These are phyloP conservation scores for Dromius quadrimaculatus DNA, from an alignment of 2,888 invertebrate genomes.

Conservation along the genomic window DNA sequence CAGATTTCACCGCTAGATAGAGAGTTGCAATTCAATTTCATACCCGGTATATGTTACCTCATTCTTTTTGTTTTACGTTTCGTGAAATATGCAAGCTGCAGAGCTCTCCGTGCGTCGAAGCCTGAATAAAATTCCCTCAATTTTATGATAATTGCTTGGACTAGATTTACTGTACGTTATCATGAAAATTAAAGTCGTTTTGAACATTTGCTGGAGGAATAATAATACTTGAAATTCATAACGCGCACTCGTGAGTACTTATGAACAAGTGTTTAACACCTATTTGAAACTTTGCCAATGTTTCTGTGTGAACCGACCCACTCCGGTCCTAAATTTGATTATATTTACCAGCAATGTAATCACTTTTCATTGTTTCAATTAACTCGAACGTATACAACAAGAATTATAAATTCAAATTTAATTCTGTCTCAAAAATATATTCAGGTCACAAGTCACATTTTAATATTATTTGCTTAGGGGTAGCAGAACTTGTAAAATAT, in stretches of 20 bases:
- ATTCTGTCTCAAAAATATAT: too few species aligned
- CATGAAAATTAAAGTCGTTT: constrained; percentile 42
- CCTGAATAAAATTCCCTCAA: constrained; percentile 12
- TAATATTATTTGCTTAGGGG: too few species aligned
- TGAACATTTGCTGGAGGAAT: constrained; percentile 43
- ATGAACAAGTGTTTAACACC: constrained; percentile 49
- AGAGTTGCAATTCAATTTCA: too few species aligned
- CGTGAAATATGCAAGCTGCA: constrained; percentile 4
- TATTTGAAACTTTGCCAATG: constrained; percentile 50
- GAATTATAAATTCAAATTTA: too few species aligned
- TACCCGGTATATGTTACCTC: too few species aligned
- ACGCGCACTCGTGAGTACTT: constrained; percentile 39
- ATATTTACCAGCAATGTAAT: constrained; percentile 30
- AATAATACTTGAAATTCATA: constrained; percentile 46
- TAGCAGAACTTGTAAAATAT: too few species aligned
- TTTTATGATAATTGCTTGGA: constrained; percentile 26
- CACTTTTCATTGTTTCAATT: constrained; percentile 34
- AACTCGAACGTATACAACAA: constrained; percentile 4
- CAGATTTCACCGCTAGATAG: too few species aligned
- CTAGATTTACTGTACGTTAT: constrained; percentile 38
- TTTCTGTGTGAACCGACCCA: background rate
- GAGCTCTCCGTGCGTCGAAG: background rate
- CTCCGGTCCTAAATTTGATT: constrained; percentile 30
- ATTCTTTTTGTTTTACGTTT: too few species aligned
- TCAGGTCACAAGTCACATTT: too few species aligned